Base-by-base conservation (phyloP, 2,113 vertebrate species). In the Esox niger region DNA sequence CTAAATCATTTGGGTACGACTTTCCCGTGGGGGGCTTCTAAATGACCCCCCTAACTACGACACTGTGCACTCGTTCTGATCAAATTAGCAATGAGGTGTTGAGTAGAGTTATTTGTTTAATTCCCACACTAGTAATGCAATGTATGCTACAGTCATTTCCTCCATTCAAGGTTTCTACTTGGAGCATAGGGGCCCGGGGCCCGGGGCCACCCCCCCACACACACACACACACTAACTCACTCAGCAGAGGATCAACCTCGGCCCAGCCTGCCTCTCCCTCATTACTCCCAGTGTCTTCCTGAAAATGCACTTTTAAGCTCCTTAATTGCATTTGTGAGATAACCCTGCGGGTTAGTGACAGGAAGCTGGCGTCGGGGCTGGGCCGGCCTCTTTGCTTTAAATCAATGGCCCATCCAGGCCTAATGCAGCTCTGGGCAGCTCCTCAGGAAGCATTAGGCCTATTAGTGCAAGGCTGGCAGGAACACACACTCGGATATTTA, bases 291-390 rank as follows among this genome's bases (percentile, higher is more conserved):
- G 73, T 92, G 86, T 94, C 93, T 95, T 96, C 93, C 95, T 95
- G 96, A 96, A 98, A 96, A 95, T 95, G 94, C 94, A 95, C 94
- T 97, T 95, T 94, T 92, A 95, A 95, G 92, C 91, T 90, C 90
- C 93, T 94, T 96, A 98, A 97, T 98, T 98, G 95, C 94, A 96
- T 97, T 97, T 94, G 93, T 93, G 92, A 95, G 94, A 95, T 95
- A 95, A 95, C 93, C 94, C 92, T 89, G 91, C 91, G 92, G 94
- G 94, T 91, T 35, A 61, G 89, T 94, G 94, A 95, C 95, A 96
- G 95, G 95, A 97, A 96, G 94, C 94, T 85, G 88, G 85, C 82
- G 84, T 91, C 84, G 29, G 69, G 66, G 77, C 80, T 63, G 74
- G 91, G 90, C 91, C 83, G 87, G 91, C 92, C 91, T 93, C 91